Evolutionary conservation across 1,140 invertebrate species (phyloP), one percentile per base, ranked within the genome.

Genomic region (Fopius arisanus): DNA sequence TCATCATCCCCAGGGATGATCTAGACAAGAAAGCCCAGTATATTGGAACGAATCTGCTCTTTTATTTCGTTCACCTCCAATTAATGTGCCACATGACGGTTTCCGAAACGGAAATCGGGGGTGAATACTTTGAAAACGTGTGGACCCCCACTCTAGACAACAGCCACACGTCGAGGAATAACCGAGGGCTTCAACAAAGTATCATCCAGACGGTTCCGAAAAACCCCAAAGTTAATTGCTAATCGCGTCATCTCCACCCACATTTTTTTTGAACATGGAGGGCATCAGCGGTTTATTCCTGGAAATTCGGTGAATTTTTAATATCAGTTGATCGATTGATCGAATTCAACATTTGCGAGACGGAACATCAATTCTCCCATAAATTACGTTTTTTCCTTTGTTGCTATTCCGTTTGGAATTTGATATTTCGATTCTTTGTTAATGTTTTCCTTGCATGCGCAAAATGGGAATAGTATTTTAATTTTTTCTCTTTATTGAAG

Each of bases 41-140:
- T 33, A 73, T 54, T 26, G 72, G 73, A 75, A 75, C 68, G 73
- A 75, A 75, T 75, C 68, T 63, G 67, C 72, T 48, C 68, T 48
- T 71, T 71, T 75, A 67, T 71, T 75, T 41, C 54, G 4, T 51
- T 41, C 51, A 21, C 28, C 33, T 75, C 72, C 75, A 72, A 79
- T 78, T 78, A 79, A 79, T 75, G 73, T 51, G 62, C 78, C 78
- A 79, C 76, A 79, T 79, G 78, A 79, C 78, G 78, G 74, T 75
- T 77, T 75, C 41, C 71, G 62, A 62, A 29, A 66, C 76, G 73
- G 78, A 78, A 79, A 76, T 73, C 66, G 67, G 72, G 72, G 41
- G 75, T 43, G 62, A 72, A 37, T 48, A 48, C 41, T 33, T 65
- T 31, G 26, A 12, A 62, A 40, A 21, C 12, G 28, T 21, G 9